Percentiles rank a stretch among this genome's conserved stretches.
phyloP scores from a whole-genome alignment of 2,888 invertebrate genomes.

The Diplolepis rosae region DNA sequence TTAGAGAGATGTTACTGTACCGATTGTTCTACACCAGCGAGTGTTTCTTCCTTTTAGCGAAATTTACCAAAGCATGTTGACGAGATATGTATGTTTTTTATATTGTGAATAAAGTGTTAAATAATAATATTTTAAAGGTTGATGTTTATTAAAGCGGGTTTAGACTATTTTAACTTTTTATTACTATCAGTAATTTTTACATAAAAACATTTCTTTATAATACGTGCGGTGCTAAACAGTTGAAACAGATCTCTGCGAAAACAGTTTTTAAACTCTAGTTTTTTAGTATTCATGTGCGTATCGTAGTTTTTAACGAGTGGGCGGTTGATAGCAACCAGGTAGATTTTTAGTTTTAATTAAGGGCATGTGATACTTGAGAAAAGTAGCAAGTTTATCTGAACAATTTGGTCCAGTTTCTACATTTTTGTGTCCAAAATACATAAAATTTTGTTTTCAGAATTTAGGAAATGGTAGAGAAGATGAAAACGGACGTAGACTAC shows the following conservation, averaged over 20 bases:
- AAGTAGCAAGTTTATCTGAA: too few species aligned
- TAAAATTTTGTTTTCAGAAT: too few species aligned
- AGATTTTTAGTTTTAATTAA: background rate
- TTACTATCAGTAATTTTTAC: constrained; percentile 25
- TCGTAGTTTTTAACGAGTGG: constrained; percentile 27
- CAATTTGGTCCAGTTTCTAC: too few species aligned
- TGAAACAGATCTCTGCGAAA: constrained; percentile 8
- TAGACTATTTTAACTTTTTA: background rate
- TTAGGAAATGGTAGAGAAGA: too few species aligned
- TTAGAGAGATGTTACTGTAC: constrained; percentile 19
- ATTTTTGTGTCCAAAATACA: too few species aligned
- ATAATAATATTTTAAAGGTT: background rate
- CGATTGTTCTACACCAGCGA: constrained; percentile 24
- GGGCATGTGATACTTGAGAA: too few species aligned
- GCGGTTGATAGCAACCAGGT: constrained; percentile 18
- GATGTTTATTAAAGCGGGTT: background rate
- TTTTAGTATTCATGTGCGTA: constrained; percentile 7
- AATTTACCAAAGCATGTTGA: constrained; percentile 31
- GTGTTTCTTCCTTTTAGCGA: constrained; percentile 22
- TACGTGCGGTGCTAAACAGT: constrained; percentile 27
- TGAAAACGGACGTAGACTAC: too few species aligned
- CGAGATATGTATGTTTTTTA: constrained; percentile 27
- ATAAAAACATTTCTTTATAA: constrained; percentile 21
- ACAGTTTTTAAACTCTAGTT: constrained; percentile 24
- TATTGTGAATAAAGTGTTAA: constrained; percentile 31